Evolutionary conservation across 2,888 invertebrate genomes (phyloP).

Genomic region (Clunio marinus): DNA sequence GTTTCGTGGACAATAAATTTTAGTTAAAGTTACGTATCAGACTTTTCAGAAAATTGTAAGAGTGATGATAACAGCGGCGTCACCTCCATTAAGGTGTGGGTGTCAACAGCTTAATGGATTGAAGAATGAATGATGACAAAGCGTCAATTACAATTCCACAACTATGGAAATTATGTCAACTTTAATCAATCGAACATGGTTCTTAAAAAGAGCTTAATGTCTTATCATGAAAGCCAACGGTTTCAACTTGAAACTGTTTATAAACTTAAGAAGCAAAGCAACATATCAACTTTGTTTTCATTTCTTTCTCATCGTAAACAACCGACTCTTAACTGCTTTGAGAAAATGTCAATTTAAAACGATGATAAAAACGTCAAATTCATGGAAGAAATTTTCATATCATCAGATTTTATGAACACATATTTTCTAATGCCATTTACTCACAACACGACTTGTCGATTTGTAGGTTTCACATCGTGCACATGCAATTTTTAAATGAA

Average conservation of each 20-base stretch:
- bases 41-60: no score
- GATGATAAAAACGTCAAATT: slow-evolving; percentile 33
- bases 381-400: slow-evolving; percentile 23
- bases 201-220: no score
- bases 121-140: background rate
- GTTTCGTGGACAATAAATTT: no score
- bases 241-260: background rate
- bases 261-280: background rate
- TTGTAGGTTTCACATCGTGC: background rate
- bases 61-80: no score
- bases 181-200: no score
- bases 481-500: background rate
- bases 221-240: no score
- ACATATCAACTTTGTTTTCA: background rate
- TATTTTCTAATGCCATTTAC: background rate
- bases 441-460: no score
- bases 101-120: background rate
- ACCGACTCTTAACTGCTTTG: background rate
- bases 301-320: background rate
- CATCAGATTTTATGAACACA: background rate
- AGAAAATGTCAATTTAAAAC: slow-evolving; percentile 29
- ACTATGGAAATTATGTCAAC: slow-evolving; percentile 1
- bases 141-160: background rate
- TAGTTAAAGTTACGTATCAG: no score
- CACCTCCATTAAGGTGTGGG: background rate